Conservation (phyloP, 2,113 vertebrate genomes). For the Pomatostomus ruficeps region DNA sequence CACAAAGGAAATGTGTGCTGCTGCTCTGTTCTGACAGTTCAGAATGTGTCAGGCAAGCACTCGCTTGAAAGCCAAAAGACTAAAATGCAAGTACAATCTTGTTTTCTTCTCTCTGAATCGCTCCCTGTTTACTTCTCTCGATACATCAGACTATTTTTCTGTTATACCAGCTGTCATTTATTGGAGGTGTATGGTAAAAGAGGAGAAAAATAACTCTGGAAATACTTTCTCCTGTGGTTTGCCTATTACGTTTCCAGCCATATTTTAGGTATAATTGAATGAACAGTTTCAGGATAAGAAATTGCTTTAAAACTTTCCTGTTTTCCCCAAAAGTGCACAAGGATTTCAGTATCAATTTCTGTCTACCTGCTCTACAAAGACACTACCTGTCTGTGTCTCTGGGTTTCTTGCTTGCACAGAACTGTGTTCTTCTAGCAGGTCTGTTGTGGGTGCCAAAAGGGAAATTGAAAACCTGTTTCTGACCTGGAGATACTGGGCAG, state of each 20-base stretch:
- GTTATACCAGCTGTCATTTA: neutral
- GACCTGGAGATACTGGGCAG: neutral
- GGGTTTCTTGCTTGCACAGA: neutral
- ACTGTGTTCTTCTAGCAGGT: neutral
- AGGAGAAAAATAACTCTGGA: neutral
- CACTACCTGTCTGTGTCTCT: neutral
- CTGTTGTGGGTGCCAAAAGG: neutral
- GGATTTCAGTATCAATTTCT: neutral
- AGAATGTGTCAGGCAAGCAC: neutral
- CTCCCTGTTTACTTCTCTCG: neutral
- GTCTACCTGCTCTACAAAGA: neutral
- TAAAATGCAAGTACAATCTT: neutral
- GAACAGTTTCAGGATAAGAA: neutral
- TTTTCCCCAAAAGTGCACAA: neutral
- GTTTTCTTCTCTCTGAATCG: neutral
- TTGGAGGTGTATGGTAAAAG: neutral
- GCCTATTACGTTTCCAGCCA: accelerated
- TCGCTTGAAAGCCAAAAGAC: neutral
- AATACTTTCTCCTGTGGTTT: neutral
- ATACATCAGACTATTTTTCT: neutral
- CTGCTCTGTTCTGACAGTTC: neutral
- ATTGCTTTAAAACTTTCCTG: neutral
- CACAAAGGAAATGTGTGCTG: neutral
- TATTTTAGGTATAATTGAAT: neutral
- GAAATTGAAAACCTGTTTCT: neutral